Conservation (phyloP, 2,113 vertebrate genomes). For the Leiothrix lutea region DNA sequence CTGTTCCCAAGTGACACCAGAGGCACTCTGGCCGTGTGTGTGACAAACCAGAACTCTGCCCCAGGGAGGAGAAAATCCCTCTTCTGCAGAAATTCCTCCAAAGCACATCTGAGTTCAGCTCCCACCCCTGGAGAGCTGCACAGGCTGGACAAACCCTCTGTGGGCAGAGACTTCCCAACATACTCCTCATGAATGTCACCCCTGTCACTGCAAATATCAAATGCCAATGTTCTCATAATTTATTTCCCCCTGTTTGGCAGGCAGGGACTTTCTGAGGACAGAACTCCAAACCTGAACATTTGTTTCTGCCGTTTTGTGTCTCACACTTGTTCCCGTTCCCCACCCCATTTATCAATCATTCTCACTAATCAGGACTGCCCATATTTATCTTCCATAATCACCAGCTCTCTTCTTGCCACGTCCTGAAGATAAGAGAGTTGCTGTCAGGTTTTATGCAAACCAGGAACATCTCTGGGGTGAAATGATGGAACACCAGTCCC, state of each 20-base stretch:
- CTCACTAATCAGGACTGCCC: not conserved
- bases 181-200: not conserved
- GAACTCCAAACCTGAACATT: not conserved
- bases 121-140: not conserved
- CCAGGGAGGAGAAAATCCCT: not conserved
- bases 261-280: conserved; percentile 8
- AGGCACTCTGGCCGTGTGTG: accelerated
- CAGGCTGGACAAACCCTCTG: not conserved
- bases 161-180: not conserved
- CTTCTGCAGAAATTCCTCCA: not conserved
- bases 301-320: not conserved
- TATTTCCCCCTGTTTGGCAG: not conserved
- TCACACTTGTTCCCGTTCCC: not conserved
- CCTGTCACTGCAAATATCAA: conserved; percentile 20
- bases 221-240: not conserved
- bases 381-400: not conserved
- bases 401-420: not conserved
- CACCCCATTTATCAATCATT: not conserved
- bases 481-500: not conserved
- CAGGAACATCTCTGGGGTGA: not conserved
- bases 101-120: accelerated
- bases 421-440: not conserved
- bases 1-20: not conserved
- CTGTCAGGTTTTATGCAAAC: not conserved
- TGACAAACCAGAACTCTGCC: not conserved